phyloP scores from a whole-genome alignment of 2,113 vertebrate species.

The Halichoerus grypus region DNA sequence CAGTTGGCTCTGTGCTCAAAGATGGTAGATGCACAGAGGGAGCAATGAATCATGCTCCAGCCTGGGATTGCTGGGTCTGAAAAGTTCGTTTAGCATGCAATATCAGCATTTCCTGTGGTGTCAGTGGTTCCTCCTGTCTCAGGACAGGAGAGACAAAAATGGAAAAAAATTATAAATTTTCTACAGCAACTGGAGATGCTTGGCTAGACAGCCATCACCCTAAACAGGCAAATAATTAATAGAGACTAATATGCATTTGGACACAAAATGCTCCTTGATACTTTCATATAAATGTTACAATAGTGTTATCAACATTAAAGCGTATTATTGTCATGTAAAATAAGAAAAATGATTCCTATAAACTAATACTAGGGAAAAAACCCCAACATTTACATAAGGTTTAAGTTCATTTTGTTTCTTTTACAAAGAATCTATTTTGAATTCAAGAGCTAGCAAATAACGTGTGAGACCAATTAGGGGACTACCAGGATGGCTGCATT shows the following conservation, averaged over 20 bases:
- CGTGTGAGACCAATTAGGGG: not conserved
- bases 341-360: not conserved
- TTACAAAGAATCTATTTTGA: not conserved
- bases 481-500: not conserved
- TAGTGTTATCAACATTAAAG: not conserved
- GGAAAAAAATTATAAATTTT: not conserved
- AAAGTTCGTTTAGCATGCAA: not conserved
- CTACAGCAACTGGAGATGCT: not conserved
- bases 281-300: not conserved
- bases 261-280: not conserved
- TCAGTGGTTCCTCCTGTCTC: not conserved
- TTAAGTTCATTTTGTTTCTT: slow-evolving; percentile 38
- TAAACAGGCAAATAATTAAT: not conserved
- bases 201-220: not conserved
- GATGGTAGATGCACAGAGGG: not conserved
- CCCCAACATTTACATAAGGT: not conserved
- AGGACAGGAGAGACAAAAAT: not conserved
- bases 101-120: not conserved
- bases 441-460: slow-evolving; percentile 3
- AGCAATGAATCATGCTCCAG: not conserved
- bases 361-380: not conserved
- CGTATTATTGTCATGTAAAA: not conserved
- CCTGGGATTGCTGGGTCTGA: not conserved
- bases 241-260: not conserved
- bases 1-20: not conserved